Conservation (phyloP, 2,888 invertebrate genomes). For the Ephialtes manifestator region DNA sequence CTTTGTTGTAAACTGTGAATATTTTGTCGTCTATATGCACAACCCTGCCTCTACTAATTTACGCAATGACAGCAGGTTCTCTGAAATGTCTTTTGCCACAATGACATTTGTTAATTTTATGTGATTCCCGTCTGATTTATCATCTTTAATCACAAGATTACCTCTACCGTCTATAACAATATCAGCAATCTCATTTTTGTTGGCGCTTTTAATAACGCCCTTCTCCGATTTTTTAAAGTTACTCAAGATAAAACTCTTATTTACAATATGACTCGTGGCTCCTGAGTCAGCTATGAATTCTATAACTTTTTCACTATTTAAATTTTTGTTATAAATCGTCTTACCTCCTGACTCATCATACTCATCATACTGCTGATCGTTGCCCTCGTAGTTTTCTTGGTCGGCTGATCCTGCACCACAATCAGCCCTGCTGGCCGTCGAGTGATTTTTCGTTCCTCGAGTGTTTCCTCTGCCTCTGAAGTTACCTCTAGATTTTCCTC, state of each 20-base stretch:
- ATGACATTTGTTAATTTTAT: not conserved
- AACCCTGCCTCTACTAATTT: not conserved
- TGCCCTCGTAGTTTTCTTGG: too few relatives aligned
- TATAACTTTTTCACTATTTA: not conserved
- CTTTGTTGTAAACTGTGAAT: not conserved
- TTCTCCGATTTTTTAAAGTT: conserved; percentile 38
- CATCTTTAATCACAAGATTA: too few relatives aligned
- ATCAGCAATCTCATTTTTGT: conserved; percentile 69
- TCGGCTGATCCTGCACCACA: too few relatives aligned
- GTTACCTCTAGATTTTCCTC: too few relatives aligned
- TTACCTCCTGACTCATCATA: not conserved
- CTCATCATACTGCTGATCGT: not conserved
- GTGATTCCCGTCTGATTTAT: too few relatives aligned
- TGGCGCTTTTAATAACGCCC: conserved; percentile 68
- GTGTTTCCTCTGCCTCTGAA: too few relatives aligned
- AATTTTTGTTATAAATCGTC: not conserved
- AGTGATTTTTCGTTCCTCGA: too few relatives aligned
- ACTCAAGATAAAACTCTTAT: conserved; percentile 56
- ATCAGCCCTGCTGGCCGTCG: too few relatives aligned
- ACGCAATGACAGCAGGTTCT: not conserved
- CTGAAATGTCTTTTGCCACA: not conserved
- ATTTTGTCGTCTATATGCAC: not conserved
- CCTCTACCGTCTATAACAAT: conserved; percentile 63
- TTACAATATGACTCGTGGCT: conserved; percentile 66
- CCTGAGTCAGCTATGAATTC: conserved; percentile 67